Evolutionary conservation across 2,797 vertebrate species (phyloP), one percentile per base, ranked within the genome.

Genomic region (Hippopotamyrus pictus): DNA sequence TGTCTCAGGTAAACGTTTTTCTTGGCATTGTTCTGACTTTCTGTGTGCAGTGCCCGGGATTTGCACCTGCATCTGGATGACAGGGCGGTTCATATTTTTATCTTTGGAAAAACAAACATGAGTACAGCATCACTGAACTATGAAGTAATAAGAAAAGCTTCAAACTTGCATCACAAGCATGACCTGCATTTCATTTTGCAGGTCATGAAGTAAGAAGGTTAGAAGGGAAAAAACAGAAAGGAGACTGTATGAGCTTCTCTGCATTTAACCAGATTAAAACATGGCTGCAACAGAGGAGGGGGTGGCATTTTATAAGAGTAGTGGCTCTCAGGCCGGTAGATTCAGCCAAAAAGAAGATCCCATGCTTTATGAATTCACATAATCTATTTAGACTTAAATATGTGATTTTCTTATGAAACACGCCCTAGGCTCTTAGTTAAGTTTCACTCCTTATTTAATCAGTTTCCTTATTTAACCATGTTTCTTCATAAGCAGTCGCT

Each of bases 41-140:
- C 92, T 91, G 93, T 92, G 92, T 90, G 89, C 90, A 93, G 91
- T 92, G 92, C 93, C 92, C 90, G 53, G 89, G 91, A 92, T 92
- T 93, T 93, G 95, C 95, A 95, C 96, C 95, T 96, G 94, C 91
- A 90, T 92, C 91, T 90, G 89, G 90, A 54, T 54, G 53, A 87
- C n/a, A 65, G 11, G 62, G 25, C 59, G 88, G 88, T 41, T 51
- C 22, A 19, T 69, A 14, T 48, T 88, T 88, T 69, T 88, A 44
- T 51, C 19, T 50, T 19, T 50, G 41, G 12, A 76, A 29, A 29
- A 50, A 33, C 22, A 53, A 29, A 0, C 5, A 73, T 5, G 0
- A 84, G 41, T 50, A 22, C 19, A 54, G 14, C 50, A 86, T 29
- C 48, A 54, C n/a, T 9, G 50, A 29, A 86, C 48, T 33, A 33